Evolutionary conservation across 2,113 vertebrate genomes (phyloP).

Genomic region (human): DNA sequence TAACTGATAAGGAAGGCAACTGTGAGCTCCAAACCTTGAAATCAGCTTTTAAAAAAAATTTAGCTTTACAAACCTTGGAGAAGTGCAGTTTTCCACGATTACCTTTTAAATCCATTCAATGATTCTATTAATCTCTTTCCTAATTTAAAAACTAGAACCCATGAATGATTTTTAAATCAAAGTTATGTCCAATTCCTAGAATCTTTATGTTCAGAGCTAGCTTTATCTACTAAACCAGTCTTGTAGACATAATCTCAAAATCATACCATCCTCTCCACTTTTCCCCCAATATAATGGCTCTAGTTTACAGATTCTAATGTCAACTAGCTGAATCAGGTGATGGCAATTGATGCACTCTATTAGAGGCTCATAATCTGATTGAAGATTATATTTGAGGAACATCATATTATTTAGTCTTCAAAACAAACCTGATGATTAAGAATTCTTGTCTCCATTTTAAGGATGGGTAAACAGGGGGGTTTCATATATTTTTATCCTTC

Average conservation of each 20-base stretch:
- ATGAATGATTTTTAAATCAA: conserved; percentile 51
- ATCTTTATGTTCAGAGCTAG: conserved; percentile 4
- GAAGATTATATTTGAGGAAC: conserved; percentile 5
- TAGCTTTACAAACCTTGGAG: conserved; percentile 38
- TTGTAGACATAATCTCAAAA: conserved; percentile 32
- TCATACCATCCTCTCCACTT: not conserved
- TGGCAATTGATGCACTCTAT: not conserved
- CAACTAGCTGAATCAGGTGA: not conserved
- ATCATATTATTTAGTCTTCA: conserved; percentile 17
- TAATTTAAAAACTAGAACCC: conserved; percentile 51
- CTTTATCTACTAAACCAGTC: conserved; percentile 38
- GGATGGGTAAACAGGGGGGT: not conserved
- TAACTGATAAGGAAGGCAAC: conserved; percentile 58
- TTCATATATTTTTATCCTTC: not conserved
- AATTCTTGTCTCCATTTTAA: not conserved
- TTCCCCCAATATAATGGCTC: not conserved
- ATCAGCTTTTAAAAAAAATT: conserved; percentile 40
- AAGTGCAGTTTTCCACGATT: conserved; percentile 50
- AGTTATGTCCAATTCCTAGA: conserved; percentile 29
- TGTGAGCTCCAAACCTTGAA: conserved; percentile 46
- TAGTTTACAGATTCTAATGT: conserved; percentile 2
- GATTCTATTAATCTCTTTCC: conserved; percentile 8
- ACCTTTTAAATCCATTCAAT: conserved; percentile 33
- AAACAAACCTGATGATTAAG: conserved; percentile 23
- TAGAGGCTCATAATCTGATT: not conserved